These are phyloP conservation scores for Eidolon helvum DNA, from an alignment of 2,113 vertebrate species.

Conservation along the genomic window DNA sequence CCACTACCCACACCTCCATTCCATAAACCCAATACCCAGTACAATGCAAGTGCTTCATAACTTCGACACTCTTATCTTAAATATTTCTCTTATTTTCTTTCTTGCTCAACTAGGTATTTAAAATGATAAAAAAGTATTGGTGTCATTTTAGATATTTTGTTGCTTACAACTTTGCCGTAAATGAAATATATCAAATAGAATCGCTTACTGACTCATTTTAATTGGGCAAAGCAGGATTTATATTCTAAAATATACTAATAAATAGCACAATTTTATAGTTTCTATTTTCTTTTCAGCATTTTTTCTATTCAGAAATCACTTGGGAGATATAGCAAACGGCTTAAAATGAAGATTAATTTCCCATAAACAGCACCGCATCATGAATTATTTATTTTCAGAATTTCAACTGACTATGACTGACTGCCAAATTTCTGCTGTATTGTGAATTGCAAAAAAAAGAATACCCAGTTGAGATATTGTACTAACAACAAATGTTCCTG, in stretches of 20 bases:
- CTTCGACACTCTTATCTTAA: not conserved
- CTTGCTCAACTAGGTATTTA: not conserved
- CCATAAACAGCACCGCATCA: not conserved
- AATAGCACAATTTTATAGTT: not conserved
- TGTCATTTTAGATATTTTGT: not conserved
- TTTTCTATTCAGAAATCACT: conserved; percentile 11
- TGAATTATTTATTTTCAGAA: conserved; percentile 14
- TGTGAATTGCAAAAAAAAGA: not conserved
- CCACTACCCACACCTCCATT: not conserved
- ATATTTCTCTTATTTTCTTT: not conserved
- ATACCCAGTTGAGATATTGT: not conserved
- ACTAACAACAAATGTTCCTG: not conserved
- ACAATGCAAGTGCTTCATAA: not conserved
- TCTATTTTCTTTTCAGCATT: not conserved
- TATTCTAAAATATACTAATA: not conserved
- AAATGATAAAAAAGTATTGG: not conserved
- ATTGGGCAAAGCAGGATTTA: not conserved
- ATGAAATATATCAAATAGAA: not conserved
- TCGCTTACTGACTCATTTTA: not conserved
- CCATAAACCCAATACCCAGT: not conserved
- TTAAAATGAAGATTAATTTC: conserved; percentile 31
- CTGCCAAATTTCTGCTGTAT: conserved; percentile 4
- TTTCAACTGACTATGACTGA: not conserved
- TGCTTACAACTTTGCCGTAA: not conserved
- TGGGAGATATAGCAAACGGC: not conserved